These are phyloP conservation scores for Drosophila funebris DNA, from an alignment of 1,140 invertebrate genomes.

Conservation along the genomic window DNA sequence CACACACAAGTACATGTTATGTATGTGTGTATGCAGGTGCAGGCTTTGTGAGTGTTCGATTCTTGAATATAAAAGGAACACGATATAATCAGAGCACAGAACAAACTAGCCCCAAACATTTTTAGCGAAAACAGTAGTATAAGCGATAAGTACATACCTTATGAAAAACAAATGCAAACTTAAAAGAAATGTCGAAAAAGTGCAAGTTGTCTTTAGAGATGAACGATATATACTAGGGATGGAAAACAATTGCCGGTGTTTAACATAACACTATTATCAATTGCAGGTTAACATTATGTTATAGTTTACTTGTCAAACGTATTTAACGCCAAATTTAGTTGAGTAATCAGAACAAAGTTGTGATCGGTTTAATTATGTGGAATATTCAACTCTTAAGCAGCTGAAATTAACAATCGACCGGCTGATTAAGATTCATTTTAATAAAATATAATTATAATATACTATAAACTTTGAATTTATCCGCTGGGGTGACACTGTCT, in stretches of 20 bases:
- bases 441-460: no score
- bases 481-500: conserved; percentile 21
- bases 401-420: neutral
- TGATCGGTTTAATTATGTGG: no score
- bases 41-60: neutral
- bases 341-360: no score
- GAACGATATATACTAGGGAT: conserved; percentile 3
- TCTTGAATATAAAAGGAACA: neutral
- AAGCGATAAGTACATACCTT: conserved; percentile 31
- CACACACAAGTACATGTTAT: neutral
- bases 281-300: neutral
- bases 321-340: no score
- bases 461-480: neutral
- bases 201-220: conserved; percentile 50
- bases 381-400: no score
- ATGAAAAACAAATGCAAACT: conserved; percentile 24
- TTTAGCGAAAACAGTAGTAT: neutral
- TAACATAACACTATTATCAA: neutral
- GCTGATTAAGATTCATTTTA: no score
- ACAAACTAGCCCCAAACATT: neutral
- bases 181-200: conserved; percentile 35
- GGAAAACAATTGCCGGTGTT: neutral
- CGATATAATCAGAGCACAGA: neutral
- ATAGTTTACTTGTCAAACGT: no score
- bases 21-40: neutral